phyloP scores from a whole-genome alignment of 2,888 invertebrate genomes.

The Suillia variegata region DNA sequence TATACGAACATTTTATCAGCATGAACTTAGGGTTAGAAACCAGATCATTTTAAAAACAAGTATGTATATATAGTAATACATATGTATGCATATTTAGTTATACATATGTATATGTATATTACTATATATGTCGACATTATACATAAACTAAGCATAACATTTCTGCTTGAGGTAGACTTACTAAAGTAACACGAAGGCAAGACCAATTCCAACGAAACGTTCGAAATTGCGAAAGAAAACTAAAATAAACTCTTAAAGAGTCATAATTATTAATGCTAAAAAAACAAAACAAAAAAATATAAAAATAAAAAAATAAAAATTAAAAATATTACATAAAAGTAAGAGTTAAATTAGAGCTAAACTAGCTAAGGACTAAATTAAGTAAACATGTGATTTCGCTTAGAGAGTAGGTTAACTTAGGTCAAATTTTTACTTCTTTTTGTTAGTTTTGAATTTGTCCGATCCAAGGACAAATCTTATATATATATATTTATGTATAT shows the following conservation, averaged over 20 bases:
- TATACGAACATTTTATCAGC: slow-evolving; percentile 2
- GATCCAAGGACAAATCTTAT: slow-evolving; percentile 7
- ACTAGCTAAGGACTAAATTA: slow-evolving; percentile 6
- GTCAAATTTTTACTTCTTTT: too few relatives aligned
- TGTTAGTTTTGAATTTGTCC: neutral
- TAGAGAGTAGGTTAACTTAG: too few relatives aligned
- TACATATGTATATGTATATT: too few relatives aligned
- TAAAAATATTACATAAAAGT: neutral
- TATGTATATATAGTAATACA: too few relatives aligned
- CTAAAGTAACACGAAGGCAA: slow-evolving; percentile 48
- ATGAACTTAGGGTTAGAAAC: too few relatives aligned
- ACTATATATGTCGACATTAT: too few relatives aligned
- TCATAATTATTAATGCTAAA: slow-evolving; percentile 34
- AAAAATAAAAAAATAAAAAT: neutral
- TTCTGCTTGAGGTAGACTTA: slow-evolving; percentile 49
- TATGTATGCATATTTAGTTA: too few relatives aligned
- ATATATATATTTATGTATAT: slow-evolving; percentile 14
- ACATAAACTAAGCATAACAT: neutral
- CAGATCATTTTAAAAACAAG: too few relatives aligned
- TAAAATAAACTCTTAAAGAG: slow-evolving; percentile 48
- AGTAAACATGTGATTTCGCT: neutral
- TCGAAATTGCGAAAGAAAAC: too few relatives aligned
- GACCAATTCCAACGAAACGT: too few relatives aligned
- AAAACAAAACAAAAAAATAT: slow-evolving; percentile 29
- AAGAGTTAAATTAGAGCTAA: neutral